Base-by-base conservation (phyloP, 2,113 vertebrate genomes). In the Sus scrofa region DNA sequence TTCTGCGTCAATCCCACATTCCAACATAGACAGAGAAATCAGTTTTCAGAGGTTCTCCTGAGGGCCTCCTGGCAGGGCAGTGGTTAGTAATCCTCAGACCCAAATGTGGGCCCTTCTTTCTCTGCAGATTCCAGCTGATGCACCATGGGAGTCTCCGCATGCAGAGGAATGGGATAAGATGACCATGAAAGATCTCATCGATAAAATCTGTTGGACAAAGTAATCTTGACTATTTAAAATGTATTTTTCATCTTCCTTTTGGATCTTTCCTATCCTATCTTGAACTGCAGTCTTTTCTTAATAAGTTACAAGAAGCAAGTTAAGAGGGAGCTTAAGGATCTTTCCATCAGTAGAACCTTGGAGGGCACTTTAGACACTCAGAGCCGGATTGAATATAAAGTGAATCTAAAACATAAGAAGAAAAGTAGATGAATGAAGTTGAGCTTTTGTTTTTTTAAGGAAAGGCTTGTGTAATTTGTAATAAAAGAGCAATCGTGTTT, bases 201-300 rank as follows among this genome's bases (percentile, higher is more conserved):
- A 99, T 71, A 98, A 99, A 98, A 98, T 99, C 92, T 99, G 99
- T 97, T 99, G 99, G 99, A 99, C 99, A 92, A 98, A 98, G 99
- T 99, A 99, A 0, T 39, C 93, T 81, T 91, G 18, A 86, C 32
- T 84, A 71, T 73, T 95, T 92, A 91, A 91, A 95, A 52, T 91
- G 75, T 37, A 26, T 27, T 58, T 93, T 93, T 83, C 65, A 65
- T 86, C 8, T 95, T 91, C 50, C 26, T n/a, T 78, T 93, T 50
- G 68, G 7, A 77, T 93, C 54, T 3, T 92, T 77, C 94, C 22
- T 92, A 16, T 74, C n/a, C 22, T 91, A 58, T 81, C 68, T 95
- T 91, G n/a, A 95, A 52, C 75, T 85, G 2, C 7, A 87, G 22
- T 70, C 24, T 91, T 86, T 85, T 86, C 24, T 89, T 95, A 86